Conservation (phyloP, 2,797 vertebrate species). For the Cheirogaleus major region DNA sequence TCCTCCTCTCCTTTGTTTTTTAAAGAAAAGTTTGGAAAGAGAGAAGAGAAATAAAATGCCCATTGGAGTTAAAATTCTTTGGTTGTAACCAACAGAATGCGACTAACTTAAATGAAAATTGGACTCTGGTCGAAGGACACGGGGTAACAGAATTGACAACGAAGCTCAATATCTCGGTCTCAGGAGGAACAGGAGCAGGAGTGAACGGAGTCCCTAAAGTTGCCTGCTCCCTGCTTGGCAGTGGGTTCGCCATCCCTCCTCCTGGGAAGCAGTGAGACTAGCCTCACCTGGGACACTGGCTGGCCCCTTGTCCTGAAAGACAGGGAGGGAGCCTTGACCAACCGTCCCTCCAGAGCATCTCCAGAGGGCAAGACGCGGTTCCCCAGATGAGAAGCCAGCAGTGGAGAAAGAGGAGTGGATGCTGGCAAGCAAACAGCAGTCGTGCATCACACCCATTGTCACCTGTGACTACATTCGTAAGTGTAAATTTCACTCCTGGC, state of each 20-base stretch:
- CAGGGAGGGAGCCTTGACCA: neutral
- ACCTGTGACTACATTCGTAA: too few relatives aligned
- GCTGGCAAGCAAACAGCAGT: neutral
- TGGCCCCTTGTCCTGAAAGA: neutral
- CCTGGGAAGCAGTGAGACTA: too few relatives aligned
- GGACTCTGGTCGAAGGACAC: neutral
- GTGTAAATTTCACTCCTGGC: neutral
- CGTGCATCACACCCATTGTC: neutral
- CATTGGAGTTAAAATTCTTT: neutral
- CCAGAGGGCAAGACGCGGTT: neutral
- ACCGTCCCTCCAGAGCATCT: neutral
- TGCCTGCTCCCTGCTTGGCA: neutral
- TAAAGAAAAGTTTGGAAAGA: neutral
- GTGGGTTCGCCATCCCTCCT: neutral
- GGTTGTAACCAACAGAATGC: neutral
- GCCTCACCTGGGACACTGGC: neutral
- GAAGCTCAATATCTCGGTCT: neutral
- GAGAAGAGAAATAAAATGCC: neutral
- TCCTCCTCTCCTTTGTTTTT: neutral
- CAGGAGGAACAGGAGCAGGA: neutral
- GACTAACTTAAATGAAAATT: neutral
- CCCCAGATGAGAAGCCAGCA: neutral
- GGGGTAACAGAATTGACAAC: neutral
- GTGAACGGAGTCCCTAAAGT: neutral
- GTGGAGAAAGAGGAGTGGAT: neutral